Base-by-base conservation (phyloP, 1,140 invertebrate species). In the Aphaenogaster floridana region DNA sequence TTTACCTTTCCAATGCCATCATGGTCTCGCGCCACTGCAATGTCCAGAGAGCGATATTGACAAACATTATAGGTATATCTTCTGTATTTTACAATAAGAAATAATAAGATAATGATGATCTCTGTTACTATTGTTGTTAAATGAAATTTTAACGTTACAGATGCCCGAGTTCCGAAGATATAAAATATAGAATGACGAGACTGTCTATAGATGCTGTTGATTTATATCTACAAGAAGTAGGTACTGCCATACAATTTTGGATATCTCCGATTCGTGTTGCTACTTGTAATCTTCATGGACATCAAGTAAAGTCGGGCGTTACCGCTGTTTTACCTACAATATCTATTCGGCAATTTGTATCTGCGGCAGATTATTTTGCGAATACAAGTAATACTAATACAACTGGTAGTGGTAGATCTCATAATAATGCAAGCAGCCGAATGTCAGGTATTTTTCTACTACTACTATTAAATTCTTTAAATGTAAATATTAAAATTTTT, bases 111-210 rank as follows among this genome's bases (percentile, higher is more conserved):
- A 52, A 89, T 34, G 11, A 68, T 15, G 3, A 48, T 34, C 8
- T 68, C 4, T 9, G 1, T 13, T 63, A 11, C 11, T 57, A 1
- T n/a, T 76, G 71, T 64, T 0, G 0, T 72, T 36, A 48, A 68
- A 13, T 52, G 7, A n/a, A 72, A 64, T 83, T 5, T 68, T 7
- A 52, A 61, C 50, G 9, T 86, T 86, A 36, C 34, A 95, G 97
- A 34, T 99, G 98, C 94, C 98, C 98, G 8, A 97, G 97, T 59
- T 96, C 97, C 0, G 98, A 99, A 91, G 98, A 99, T 93, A 98
- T 99, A 48, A 99, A 99, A 93, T 99, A 99, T 93, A 97, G 97
- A 92, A 98, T 99, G 97, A 98, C 98, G 7, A 96, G 99, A 36
- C 96, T 99, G 1, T 98, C 98, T 1, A 96, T 99, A 36, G 99